Evolutionary conservation across 1,140 invertebrate species (phyloP).

Genomic region (Orussus abietinus): DNA sequence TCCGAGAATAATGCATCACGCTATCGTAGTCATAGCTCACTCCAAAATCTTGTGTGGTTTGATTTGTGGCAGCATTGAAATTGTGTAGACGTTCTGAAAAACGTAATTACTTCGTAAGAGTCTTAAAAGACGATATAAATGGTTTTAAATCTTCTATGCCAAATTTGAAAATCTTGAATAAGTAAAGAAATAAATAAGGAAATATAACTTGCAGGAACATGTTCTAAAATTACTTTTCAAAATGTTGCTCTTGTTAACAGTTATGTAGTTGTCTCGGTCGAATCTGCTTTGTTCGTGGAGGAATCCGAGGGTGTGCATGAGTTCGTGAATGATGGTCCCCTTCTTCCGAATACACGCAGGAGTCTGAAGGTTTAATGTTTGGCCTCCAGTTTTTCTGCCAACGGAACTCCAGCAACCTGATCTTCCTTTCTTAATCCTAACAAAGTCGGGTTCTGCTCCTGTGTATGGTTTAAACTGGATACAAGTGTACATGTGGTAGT

Average conservation of each 20-base stretch:
- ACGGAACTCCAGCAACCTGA: slow-evolving; percentile 81
- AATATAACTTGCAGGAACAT: no score
- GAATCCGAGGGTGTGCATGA: slow-evolving; percentile 83
- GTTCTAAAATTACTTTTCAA: slow-evolving; percentile 50
- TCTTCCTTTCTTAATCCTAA: slow-evolving; percentile 62
- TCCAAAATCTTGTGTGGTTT: slow-evolving; percentile 59
- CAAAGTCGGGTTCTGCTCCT: slow-evolving; percentile 61
- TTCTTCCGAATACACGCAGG: slow-evolving; percentile 71
- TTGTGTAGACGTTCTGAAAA: no score
- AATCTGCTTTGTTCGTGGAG: slow-evolving; percentile 81
- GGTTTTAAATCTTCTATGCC: no score
- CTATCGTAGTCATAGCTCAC: slow-evolving; percentile 75
- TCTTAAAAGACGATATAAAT: no score
- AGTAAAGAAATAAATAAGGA: no score
- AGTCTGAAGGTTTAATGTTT: slow-evolving; percentile 70
- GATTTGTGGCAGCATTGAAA: slow-evolving; percentile 64
- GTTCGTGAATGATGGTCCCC: slow-evolving; percentile 77
- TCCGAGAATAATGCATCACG: slow-evolving; percentile 80
- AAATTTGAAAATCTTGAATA: no score
- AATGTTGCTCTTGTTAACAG: slow-evolving; percentile 72
- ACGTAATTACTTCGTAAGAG: no score
- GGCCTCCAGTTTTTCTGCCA: slow-evolving; percentile 65
- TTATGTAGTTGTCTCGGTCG: slow-evolving; percentile 74
- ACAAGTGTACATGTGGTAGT: slow-evolving; percentile 70
- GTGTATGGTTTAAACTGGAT: slow-evolving; percentile 66